These are phyloP conservation scores for Galeopsomyia nigrocyanea DNA, from an alignment of 2,888 invertebrate genomes.

Conservation along the genomic window DNA sequence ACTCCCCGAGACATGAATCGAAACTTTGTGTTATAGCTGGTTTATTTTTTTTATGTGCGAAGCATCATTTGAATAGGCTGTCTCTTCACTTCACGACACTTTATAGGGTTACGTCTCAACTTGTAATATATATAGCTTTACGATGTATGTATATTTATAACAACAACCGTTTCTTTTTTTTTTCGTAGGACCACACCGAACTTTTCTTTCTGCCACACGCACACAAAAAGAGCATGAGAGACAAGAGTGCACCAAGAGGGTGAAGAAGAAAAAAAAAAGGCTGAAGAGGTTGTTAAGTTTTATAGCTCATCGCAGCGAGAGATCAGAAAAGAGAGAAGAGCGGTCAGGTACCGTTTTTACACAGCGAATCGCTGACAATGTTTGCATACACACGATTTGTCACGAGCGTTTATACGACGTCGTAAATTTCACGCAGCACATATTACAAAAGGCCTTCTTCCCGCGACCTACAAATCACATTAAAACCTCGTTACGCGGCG, in stretches of 20 bases:
- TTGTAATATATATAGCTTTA: constrained; percentile 14
- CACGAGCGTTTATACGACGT: constrained; percentile 62
- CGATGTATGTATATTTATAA: constrained; percentile 6
- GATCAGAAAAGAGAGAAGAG: constrained; percentile 34
- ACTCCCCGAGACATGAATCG: too few relatives aligned
- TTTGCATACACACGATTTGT: constrained; percentile 66
- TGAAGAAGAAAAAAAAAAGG: constrained; percentile 22
- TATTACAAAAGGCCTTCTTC: constrained; percentile 16
- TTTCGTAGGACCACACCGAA: constrained; percentile 41
- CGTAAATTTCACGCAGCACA: constrained; percentile 61
- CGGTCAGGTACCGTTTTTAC: constrained; percentile 61
- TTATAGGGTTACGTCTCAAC: constrained; percentile 12
- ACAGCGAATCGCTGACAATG: constrained; percentile 59
- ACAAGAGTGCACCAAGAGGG: background rate
- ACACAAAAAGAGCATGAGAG: constrained; percentile 1
- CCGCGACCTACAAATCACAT: constrained; percentile 54
- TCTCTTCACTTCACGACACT: constrained; percentile 1
- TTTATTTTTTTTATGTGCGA: background rate
- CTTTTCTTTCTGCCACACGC: constrained; percentile 37
- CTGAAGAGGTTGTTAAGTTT: constrained; percentile 60
- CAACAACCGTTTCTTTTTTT: constrained; percentile 21
- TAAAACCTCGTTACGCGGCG: constrained; percentile 52
- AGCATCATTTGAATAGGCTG: background rate
- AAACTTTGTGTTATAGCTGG: too few relatives aligned
- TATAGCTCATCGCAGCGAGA: constrained; percentile 55